phyloP scores from a whole-genome alignment of 2,888 invertebrate genomes.

The Sussaba pulchella region DNA sequence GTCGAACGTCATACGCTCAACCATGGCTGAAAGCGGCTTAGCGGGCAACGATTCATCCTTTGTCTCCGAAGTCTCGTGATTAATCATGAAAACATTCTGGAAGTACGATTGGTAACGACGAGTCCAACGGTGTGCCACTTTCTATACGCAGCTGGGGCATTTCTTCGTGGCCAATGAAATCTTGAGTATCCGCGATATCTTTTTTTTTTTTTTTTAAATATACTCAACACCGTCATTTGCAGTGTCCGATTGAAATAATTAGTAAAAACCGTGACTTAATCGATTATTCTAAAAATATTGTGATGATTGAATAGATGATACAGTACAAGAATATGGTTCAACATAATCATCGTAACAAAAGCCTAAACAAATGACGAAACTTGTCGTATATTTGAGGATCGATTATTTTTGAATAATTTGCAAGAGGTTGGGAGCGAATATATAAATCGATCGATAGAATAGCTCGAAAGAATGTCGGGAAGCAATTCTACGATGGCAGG shows the following conservation, averaged over 20 bases:
- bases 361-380: neutral
- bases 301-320: neutral
- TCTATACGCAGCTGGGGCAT: slow-evolving; percentile 30
- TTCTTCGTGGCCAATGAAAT: neutral
- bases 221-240: neutral
- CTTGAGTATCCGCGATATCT: neutral
- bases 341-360: neutral
- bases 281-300: slow-evolving; percentile 21
- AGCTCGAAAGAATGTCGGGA: slow-evolving; percentile 68
- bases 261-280: neutral
- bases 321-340: slow-evolving; percentile 2
- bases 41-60: slow-evolving; percentile 46
- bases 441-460: neutral
- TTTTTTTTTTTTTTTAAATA: neutral
- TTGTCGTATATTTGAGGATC: neutral
- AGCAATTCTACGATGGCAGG: slow-evolving; percentile 67
- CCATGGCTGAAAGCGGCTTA: slow-evolving; percentile 37
- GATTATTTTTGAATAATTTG: neutral
- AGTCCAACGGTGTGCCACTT: slow-evolving; percentile 22
- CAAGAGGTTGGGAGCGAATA: neutral
- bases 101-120: slow-evolving; percentile 32
- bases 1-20: slow-evolving; percentile 31
- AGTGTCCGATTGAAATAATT: neutral
- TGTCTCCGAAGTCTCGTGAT: slow-evolving; percentile 46
- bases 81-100: slow-evolving; percentile 63